Percentiles rank a stretch among this genome's conserved stretches.
These are phyloP conservation scores for Hermaeophaga mercurialis DNA, from an alignment of 2,888 invertebrate genomes.

Conservation along the genomic window DNA sequence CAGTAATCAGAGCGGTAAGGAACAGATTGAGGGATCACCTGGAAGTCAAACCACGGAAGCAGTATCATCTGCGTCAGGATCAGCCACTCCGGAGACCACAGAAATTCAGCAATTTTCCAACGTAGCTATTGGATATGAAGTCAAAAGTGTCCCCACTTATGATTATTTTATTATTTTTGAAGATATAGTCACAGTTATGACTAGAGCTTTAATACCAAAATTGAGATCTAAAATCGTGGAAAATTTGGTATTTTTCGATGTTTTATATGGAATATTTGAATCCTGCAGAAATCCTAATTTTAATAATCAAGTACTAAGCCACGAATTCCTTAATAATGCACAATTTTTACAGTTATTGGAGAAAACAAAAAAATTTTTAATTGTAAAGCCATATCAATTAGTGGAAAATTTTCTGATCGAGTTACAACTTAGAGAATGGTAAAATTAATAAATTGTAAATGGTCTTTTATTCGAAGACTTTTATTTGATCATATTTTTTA, in stretches of 20 bases:
- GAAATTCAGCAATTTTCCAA: slow-evolving; percentile 32
- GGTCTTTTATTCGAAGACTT: not conserved
- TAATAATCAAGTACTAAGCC: slow-evolving; percentile 47
- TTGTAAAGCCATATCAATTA: not conserved
- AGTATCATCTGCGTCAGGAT: too few species aligned
- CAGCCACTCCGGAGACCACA: not conserved
- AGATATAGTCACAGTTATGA: slow-evolving; percentile 46
- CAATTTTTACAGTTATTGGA: slow-evolving; percentile 43
- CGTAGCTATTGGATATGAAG: slow-evolving; percentile 33
- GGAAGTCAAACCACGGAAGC: not conserved
- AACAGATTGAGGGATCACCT: not conserved
- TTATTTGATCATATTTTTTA: too few species aligned
- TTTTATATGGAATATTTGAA: slow-evolving; percentile 46
- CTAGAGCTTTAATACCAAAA: slow-evolving; percentile 43
- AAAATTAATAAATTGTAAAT: not conserved
- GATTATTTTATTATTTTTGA: slow-evolving; percentile 49
- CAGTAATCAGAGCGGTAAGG: not conserved
- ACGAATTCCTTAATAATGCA: slow-evolving; percentile 48
- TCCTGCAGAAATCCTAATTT: slow-evolving; percentile 44
- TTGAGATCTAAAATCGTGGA: slow-evolving; percentile 43
- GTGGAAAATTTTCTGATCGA: slow-evolving; percentile 10
- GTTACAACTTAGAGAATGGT: not conserved
- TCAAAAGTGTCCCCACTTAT: slow-evolving; percentile 26
- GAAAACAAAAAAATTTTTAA: slow-evolving; percentile 11
- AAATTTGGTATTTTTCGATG: slow-evolving; percentile 46